These are phyloP conservation scores for Drosophila pseudotakahashii DNA, from an alignment of 2,888 invertebrate species.

Conservation along the genomic window DNA sequence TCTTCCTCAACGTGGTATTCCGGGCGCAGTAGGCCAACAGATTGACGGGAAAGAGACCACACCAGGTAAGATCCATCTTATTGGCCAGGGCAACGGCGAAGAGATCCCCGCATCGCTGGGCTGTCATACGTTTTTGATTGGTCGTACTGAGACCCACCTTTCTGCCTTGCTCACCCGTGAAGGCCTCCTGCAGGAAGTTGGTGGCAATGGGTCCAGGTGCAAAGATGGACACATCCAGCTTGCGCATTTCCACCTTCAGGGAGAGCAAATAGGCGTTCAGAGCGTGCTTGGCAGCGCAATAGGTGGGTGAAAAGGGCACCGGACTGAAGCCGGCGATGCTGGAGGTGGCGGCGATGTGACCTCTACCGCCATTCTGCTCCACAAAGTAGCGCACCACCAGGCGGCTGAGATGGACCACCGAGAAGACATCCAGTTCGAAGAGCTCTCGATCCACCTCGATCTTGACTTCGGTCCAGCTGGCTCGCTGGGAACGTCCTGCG, in stretches of 20 bases:
- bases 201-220: slow-evolving; percentile 92
- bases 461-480: slow-evolving; percentile 89
- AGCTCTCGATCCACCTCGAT: slow-evolving; percentile 89
- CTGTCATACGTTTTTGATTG: slow-evolving; percentile 85
- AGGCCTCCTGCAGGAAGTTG: slow-evolving; percentile 88
- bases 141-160: slow-evolving; percentile 83
- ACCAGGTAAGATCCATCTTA: slow-evolving; percentile 88
- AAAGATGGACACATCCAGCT: slow-evolving; percentile 88
- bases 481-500: slow-evolving; percentile 92
- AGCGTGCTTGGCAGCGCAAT: slow-evolving; percentile 91
- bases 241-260: slow-evolving; percentile 86
- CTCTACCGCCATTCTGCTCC: slow-evolving; percentile 82
- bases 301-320: slow-evolving; percentile 88
- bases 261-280: slow-evolving; percentile 90
- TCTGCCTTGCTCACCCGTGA: slow-evolving; percentile 87
- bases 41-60: slow-evolving; percentile 87
- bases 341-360: slow-evolving; percentile 91
- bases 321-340: slow-evolving; percentile 90
- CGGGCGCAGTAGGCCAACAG: slow-evolving; percentile 86
- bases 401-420: slow-evolving; percentile 89
- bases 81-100: slow-evolving; percentile 87
- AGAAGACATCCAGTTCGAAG: slow-evolving; percentile 92
- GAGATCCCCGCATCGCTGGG: slow-evolving; percentile 86
- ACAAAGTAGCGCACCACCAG: slow-evolving; percentile 88
- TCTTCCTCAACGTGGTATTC: slow-evolving; percentile 84